phyloP scores from a whole-genome alignment of 2,888 invertebrate genomes.

The Fragum fragum region DNA sequence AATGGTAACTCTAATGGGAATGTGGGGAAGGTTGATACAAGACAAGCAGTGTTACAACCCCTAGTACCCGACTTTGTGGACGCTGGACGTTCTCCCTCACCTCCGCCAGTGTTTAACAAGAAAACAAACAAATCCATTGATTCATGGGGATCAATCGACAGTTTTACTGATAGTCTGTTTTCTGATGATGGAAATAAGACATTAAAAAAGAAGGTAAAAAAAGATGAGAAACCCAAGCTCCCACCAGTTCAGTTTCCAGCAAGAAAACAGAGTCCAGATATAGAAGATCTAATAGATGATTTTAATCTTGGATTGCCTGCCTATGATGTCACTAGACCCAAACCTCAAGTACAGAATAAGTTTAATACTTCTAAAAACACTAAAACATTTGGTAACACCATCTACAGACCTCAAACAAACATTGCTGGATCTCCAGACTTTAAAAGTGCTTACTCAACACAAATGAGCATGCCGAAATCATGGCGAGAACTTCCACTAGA shows the following conservation, averaged over 20 bases:
- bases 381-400: constrained; percentile 72
- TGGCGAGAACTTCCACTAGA: constrained; percentile 84
- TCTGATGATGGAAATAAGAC: constrained; percentile 79
- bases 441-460: constrained; percentile 80
- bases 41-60: constrained; percentile 46
- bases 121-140: constrained; percentile 64
- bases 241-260: constrained; percentile 37
- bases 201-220: constrained; percentile 50
- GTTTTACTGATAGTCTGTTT: constrained; percentile 83
- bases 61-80: constrained; percentile 55
- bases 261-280: constrained; percentile 68
- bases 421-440: constrained; percentile 82
- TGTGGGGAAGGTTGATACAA: constrained; percentile 17
- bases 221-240: constrained; percentile 43
- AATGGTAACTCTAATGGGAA: constrained; percentile 10
- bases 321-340: constrained; percentile 74
- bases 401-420: constrained; percentile 82
- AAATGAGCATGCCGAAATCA: constrained; percentile 79
- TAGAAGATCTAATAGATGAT: constrained; percentile 80
- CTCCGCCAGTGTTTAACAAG: constrained; percentile 22
- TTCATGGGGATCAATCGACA: constrained; percentile 77
- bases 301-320: constrained; percentile 83
- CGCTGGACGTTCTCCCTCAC: constrained; percentile 46
- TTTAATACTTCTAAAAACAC: constrained; percentile 39
- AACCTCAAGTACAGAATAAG: constrained; percentile 50